Conservation (phyloP, 1,140 invertebrate genomes). For the Dufourea novaeangliae region DNA sequence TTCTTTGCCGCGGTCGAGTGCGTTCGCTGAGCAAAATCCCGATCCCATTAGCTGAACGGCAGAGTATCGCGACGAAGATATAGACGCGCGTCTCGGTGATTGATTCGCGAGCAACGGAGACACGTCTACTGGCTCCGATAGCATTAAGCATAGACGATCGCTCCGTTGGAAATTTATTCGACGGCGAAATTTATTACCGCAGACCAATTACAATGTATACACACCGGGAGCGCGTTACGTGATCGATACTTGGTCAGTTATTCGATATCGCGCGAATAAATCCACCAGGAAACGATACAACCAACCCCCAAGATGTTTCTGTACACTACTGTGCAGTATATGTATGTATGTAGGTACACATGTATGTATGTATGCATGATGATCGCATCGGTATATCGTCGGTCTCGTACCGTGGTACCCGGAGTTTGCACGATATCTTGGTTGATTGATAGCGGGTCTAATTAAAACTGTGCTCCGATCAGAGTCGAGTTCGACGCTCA, state of each 20-base stretch:
- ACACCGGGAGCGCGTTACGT: constrained; percentile 28
- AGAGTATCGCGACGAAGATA: constrained; percentile 8
- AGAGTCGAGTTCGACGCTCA: too few relatives aligned
- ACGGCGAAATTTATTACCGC: constrained; percentile 37
- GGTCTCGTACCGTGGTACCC: not conserved
- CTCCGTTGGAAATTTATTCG: constrained; percentile 17
- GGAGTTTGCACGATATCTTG: not conserved
- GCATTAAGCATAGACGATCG: constrained; percentile 18
- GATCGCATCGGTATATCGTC: constrained; percentile 23
- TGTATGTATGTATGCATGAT: not conserved
- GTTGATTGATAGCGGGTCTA: constrained; percentile 33
- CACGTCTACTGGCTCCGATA: constrained; percentile 4
- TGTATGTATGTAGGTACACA: too few relatives aligned
- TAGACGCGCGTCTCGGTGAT: constrained; percentile 18
- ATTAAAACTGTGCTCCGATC: constrained; percentile 53
- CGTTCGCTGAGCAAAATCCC: not conserved
- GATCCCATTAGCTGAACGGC: not conserved
- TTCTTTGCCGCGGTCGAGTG: not conserved
- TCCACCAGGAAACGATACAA: constrained; percentile 8
- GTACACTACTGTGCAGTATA: too few relatives aligned
- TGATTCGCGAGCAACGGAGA: constrained; percentile 16
- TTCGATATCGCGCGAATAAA: constrained; percentile 44
- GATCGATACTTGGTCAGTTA: constrained; percentile 31
- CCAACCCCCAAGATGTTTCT: constrained; percentile 15
- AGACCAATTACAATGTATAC: constrained; percentile 41